Evolutionary conservation across 2,797 vertebrate species (phyloP).

Genomic region (Loriculus beryllinus): DNA sequence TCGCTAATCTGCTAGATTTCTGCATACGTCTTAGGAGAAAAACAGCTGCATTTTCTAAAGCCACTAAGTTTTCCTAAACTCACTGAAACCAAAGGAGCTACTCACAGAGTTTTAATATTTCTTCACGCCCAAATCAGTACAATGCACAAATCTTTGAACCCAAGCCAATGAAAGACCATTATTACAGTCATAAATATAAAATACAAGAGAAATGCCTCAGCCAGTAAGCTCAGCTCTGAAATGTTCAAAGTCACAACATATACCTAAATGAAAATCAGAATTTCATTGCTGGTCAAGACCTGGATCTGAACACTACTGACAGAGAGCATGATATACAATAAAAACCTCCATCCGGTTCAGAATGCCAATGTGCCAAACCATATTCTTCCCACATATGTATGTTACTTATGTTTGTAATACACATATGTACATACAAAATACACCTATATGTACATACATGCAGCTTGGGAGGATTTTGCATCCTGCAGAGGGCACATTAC

Average conservation of each 20-base stretch:
- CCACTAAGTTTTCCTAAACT: background rate
- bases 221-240: background rate
- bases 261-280: background rate
- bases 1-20: background rate
- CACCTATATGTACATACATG: background rate
- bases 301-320: background rate
- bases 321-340: fast-evolving
- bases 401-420: background rate
- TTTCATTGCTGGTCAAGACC: background rate
- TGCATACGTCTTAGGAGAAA: background rate
- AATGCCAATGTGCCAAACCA: fast-evolving
- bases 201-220: background rate
- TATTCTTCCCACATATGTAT: fast-evolving
- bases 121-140: background rate
- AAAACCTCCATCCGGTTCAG: background rate
- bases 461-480: background rate
- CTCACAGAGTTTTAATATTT: background rate
- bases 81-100: background rate
- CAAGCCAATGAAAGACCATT: background rate
- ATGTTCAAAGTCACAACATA: background rate
- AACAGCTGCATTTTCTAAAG: background rate
- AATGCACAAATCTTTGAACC: background rate
- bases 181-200: background rate
- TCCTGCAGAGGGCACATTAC: background rate
- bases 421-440: background rate